A percentile compares a stretch with the other conserved stretches of the same genome.
Evolutionary conservation across 2,888 invertebrate species (phyloP).

Genomic region (Phaonia tiefii): DNA sequence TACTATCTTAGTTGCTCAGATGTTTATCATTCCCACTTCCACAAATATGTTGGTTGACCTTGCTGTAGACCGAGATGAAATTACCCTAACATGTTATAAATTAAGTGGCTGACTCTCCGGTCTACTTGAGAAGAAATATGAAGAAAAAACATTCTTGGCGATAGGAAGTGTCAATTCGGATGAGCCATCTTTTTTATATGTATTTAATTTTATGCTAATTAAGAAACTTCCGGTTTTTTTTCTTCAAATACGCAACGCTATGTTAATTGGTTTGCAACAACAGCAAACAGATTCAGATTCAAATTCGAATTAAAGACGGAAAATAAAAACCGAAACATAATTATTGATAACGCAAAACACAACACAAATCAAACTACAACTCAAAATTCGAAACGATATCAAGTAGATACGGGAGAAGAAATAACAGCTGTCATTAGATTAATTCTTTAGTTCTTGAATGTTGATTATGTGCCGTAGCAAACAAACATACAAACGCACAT

Average conservation of each 20-base stretch:
- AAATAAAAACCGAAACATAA: constrained; percentile 30
- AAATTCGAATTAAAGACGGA: no score
- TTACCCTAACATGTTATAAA: constrained; percentile 46
- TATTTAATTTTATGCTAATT: constrained; percentile 53
- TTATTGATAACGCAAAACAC: constrained; percentile 34
- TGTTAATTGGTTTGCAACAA: constrained; percentile 26
- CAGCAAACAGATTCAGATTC: background rate
- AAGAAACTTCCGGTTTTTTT: constrained; percentile 58
- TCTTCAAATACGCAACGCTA: background rate
- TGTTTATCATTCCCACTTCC: background rate
- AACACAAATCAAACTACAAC: constrained; percentile 4
- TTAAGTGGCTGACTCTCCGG: constrained; percentile 36
- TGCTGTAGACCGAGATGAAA: constrained; percentile 43
- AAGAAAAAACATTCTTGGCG: constrained; percentile 34
- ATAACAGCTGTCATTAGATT: constrained; percentile 19
- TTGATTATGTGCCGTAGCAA: constrained; percentile 1
- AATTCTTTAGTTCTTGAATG: constrained; percentile 30
- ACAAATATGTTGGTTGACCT: constrained; percentile 52
- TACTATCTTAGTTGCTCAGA: no score
- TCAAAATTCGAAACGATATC: constrained; percentile 5
- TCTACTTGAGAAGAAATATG: background rate
- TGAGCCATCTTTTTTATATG: constrained; percentile 45
- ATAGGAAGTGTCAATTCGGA: constrained; percentile 46
- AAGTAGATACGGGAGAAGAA: no score
- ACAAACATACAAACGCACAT: background rate